These are phyloP conservation scores for Octodonta nipae DNA, from an alignment of 2,888 invertebrate species.

Conservation along the genomic window DNA sequence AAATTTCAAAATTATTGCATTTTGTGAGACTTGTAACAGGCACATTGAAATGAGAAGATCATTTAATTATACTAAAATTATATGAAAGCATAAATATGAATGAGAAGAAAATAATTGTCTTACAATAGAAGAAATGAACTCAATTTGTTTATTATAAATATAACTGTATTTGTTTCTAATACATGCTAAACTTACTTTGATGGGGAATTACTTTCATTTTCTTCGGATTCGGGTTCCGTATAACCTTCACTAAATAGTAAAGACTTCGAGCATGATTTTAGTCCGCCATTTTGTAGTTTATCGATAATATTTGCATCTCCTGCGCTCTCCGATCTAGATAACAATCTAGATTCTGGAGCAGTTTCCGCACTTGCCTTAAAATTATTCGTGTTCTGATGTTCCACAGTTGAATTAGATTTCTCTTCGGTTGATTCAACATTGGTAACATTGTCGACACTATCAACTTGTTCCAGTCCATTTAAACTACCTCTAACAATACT, in stretches of 20 bases:
- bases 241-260: slow-evolving; percentile 43
- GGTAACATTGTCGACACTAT: slow-evolving; percentile 8
- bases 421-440: slow-evolving; percentile 4
- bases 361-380: slow-evolving; percentile 42
- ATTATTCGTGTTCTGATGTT: slow-evolving; percentile 14
- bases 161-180: too few species aligned
- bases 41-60: too few species aligned
- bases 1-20: too few species aligned
- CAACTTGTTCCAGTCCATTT: slow-evolving; percentile 23
- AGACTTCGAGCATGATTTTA: slow-evolving; percentile 43
- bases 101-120: too few species aligned
- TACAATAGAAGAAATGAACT: too few species aligned
- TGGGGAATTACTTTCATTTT: slow-evolving; percentile 38
- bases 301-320: slow-evolving; percentile 67
- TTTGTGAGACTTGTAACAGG: too few species aligned
- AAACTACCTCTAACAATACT: slow-evolving; percentile 46
- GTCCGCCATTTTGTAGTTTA: slow-evolving; percentile 44
- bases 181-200: slow-evolving; percentile 39
- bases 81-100: too few species aligned
- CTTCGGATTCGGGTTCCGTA: slow-evolving; percentile 22
- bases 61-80: too few species aligned
- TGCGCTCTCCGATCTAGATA: slow-evolving; percentile 59
- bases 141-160: too few species aligned
- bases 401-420: slow-evolving; percentile 7
- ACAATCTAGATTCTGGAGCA: slow-evolving; percentile 44